Evolutionary conservation across 1,140 invertebrate genomes (phyloP), one percentile per base, ranked within the genome.

Genomic region (Magallana gigas): DNA sequence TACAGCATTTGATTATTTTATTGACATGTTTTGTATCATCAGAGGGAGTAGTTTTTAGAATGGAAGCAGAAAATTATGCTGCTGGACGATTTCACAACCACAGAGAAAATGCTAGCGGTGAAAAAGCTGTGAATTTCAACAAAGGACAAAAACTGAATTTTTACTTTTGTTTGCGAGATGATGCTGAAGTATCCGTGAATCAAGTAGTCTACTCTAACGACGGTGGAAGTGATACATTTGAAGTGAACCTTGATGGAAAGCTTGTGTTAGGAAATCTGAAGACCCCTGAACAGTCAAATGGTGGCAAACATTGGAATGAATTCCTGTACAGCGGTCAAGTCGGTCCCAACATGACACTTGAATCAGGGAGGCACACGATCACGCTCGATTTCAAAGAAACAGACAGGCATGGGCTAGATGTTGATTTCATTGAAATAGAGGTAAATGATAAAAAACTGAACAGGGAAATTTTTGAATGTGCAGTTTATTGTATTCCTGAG

Each of bases 401-500:
- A 0, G 90, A 91, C 88, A 83, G 82, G 56, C 87, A 88, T 68
- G 90, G 90, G 62, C 59, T 90, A 14, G 90, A 91, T 80, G 85
- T 91, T 6, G 90, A 91, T 68, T 86, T 84, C 6, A 12, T 91
- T n/a, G 81, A 86, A 48, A 48, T 91, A 11, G 12, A 59, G 6
- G 85, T 88, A 11, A 59, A 83, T 12, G 90, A 91, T 68, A 29
- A 60, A 8, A 64, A 60, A 23, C 71, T 88, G 4, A 36, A 48
- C 8, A 83, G 88, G 64, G 88, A 90, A 58, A 64, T 85, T 5
- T 86, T 90, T 57, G 68, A 88, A 23, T 90, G 87, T 71, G 48
- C 80, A 2, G n/a, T 88, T 16, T 90, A 88, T 68, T 90, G 87
- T 87, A 36, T 86, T 56, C 23, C 80, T 14, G 83, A 84, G n/a